These are phyloP conservation scores for Catharus bicknelli DNA, from an alignment of 2,113 vertebrate species.

Conservation along the genomic window DNA sequence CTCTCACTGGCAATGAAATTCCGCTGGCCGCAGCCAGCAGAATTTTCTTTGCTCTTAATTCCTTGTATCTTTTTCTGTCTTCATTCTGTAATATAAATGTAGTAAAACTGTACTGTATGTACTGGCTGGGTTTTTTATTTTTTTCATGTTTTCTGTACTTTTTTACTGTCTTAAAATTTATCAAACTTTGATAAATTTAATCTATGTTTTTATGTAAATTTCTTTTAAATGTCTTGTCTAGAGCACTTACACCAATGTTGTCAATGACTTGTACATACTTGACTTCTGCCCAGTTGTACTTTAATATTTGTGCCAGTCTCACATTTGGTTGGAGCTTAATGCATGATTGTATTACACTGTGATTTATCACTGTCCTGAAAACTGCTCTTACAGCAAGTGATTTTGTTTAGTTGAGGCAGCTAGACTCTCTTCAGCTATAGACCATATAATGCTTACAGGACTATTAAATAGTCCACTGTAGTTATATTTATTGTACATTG, in stretches of 20 bases:
- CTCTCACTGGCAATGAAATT: constrained; percentile 62
- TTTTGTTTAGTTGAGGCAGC: constrained; percentile 59
- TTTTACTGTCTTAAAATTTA: constrained; percentile 81
- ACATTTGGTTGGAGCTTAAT: constrained; percentile 66
- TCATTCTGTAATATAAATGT: constrained; percentile 79
- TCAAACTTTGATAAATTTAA: constrained; percentile 81
- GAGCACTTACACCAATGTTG: constrained; percentile 66
- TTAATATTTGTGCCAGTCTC: constrained; percentile 68
- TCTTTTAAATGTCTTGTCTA: constrained; percentile 75
- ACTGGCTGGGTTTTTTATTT: constrained; percentile 46
- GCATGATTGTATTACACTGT: constrained; percentile 78
- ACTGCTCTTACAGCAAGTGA: constrained; percentile 53
- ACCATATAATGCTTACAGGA: constrained; percentile 26
- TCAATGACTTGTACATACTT: constrained; percentile 76
- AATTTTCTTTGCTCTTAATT: constrained; percentile 71
- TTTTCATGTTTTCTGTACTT: constrained; percentile 75
- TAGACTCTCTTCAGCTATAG: constrained; percentile 43
- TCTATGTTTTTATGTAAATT: constrained; percentile 73
- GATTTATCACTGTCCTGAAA: constrained; percentile 66
- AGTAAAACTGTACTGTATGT: constrained; percentile 73
- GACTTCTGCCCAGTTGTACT: constrained; percentile 63
- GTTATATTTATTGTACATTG: constrained; percentile 37
- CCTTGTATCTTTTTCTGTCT: constrained; percentile 75
- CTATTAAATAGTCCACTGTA: constrained; percentile 21
- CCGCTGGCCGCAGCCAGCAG: constrained; percentile 20